These are phyloP conservation scores for Uropetala carovei DNA, from an alignment of 2,888 invertebrate genomes.

Conservation along the genomic window DNA sequence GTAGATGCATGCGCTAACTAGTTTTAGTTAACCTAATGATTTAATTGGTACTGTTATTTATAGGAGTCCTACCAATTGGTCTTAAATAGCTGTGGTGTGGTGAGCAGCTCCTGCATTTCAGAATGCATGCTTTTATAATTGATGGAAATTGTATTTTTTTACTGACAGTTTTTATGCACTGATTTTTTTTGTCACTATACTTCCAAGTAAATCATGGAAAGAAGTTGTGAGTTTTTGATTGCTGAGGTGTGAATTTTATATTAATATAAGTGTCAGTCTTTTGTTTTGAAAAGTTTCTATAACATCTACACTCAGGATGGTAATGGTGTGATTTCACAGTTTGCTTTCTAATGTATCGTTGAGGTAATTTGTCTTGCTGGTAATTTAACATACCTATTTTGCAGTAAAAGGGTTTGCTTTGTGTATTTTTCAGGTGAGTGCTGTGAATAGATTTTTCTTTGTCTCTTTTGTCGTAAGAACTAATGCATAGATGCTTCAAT, in stretches of 20 bases:
- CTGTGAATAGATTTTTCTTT: not conserved
- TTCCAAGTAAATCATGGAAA: constrained; percentile 34
- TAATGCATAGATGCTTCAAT: not conserved
- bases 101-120: constrained; percentile 43
- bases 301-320: not conserved
- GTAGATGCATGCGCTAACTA: constrained; percentile 48
- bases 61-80: constrained; percentile 33
- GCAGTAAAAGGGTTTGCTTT: not conserved
- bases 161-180: constrained; percentile 34
- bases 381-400: not conserved
- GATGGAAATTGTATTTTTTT: not conserved
- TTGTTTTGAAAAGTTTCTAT: not conserved
- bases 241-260: not conserved
- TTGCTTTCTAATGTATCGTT: not conserved
- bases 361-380: not conserved
- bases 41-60: constrained; percentile 28
- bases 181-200: constrained; percentile 15
- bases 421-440: not conserved
- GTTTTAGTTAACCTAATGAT: constrained; percentile 29
- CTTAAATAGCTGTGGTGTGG: constrained; percentile 55
- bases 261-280: not conserved
- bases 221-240: constrained; percentile 10
- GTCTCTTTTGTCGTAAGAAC: not conserved
- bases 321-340: not conserved
- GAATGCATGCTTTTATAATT: constrained; percentile 49